Percentiles rank a stretch among this genome's conserved stretches.
phyloP scores from a whole-genome alignment of 2,888 invertebrate species.

The Phalangium opilio region DNA sequence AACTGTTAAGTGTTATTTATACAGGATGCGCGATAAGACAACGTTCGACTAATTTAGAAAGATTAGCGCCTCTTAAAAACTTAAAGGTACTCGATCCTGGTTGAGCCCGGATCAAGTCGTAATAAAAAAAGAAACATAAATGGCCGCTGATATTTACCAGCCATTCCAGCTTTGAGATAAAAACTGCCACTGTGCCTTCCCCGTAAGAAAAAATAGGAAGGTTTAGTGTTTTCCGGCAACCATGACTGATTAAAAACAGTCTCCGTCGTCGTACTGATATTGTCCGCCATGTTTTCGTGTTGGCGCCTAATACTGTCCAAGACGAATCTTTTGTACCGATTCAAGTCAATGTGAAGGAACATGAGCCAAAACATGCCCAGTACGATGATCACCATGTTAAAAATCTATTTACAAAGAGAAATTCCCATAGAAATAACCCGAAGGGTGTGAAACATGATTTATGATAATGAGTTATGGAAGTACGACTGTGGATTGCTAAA shows the following conservation, averaged over 20 bases:
- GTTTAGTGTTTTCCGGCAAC: slow-evolving; percentile 2
- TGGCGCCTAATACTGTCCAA: slow-evolving; percentile 10
- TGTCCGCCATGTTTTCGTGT: slow-evolving; percentile 13
- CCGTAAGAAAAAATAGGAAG: slow-evolving; percentile 18
- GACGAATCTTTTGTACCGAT: slow-evolving; percentile 33
- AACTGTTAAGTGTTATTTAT: neutral
- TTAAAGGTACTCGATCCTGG: too few relatives aligned
- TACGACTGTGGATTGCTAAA: too few relatives aligned
- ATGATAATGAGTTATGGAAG: too few relatives aligned
- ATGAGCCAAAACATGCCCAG: slow-evolving; percentile 45
- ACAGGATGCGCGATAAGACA: neutral
- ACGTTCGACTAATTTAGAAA: neutral
- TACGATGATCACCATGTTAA: slow-evolving; percentile 42
- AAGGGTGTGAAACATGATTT: too few relatives aligned
- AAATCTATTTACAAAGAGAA: slow-evolving; percentile 39
- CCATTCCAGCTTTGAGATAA: slow-evolving; percentile 55
- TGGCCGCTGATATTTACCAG: slow-evolving; percentile 41
- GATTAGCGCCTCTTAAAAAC: neutral
- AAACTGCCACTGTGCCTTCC: slow-evolving; percentile 56
- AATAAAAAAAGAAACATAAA: neutral
- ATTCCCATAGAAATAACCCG: too few relatives aligned
- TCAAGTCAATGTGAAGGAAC: slow-evolving; percentile 46
- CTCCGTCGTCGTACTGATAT: slow-evolving; percentile 16
- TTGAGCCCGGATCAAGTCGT: too few relatives aligned
- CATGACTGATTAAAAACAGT: neutral